Conservation (phyloP, 2,113 vertebrate genomes). For the Gallinago media region DNA sequence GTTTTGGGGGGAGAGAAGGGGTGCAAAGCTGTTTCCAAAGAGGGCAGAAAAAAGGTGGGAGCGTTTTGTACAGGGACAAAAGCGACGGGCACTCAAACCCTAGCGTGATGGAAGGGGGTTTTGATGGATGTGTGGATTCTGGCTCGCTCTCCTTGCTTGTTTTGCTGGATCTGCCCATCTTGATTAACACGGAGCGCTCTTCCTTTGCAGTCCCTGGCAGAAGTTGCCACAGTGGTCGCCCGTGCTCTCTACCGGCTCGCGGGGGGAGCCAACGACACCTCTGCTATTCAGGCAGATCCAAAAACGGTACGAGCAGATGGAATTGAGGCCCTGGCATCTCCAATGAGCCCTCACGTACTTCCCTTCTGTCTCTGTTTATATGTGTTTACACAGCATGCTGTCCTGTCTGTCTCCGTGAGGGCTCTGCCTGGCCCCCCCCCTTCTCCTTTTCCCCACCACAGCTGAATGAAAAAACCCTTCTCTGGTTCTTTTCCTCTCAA, state of each 20-base stretch:
- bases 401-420: background rate
- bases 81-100: background rate
- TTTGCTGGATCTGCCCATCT: background rate
- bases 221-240: constrained; percentile 87
- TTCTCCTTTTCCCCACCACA: background rate
- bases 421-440: background rate
- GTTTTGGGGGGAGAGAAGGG: background rate
- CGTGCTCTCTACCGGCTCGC: constrained; percentile 87
- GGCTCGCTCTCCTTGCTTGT: background rate
- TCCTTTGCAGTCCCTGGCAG: constrained; percentile 81
- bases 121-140: background rate
- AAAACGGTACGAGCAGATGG: constrained; percentile 78
- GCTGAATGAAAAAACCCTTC: background rate
- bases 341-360: background rate
- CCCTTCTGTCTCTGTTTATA: constrained; percentile 12
- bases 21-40: background rate
- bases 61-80: background rate
- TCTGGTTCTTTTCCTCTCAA: background rate
- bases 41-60: background rate
- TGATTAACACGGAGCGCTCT: background rate
- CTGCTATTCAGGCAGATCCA: constrained; percentile 79
- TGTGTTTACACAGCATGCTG: background rate
- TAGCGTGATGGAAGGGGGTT: rapidly evolving
- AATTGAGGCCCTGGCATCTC: background rate
- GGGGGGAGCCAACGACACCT: constrained; percentile 70